Evolutionary conservation across 2,888 invertebrate species (phyloP), one percentile per base, ranked within the genome.

Genomic region (Tetragonula carbonaria): DNA sequence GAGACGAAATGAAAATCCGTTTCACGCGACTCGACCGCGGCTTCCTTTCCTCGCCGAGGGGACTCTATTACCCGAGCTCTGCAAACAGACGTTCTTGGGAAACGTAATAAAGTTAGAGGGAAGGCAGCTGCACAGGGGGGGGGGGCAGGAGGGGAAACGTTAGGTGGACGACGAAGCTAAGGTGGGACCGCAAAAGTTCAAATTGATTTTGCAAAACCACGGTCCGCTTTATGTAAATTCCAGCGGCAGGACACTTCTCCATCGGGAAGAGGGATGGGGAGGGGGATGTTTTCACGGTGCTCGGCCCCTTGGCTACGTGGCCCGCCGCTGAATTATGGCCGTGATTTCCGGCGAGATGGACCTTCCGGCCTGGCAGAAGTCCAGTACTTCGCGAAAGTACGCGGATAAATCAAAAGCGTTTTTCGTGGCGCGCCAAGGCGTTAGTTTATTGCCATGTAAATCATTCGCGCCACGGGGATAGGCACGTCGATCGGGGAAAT

Each of bases 291-390:
- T 84, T 83, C 89, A 82, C 53, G 81, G 72, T 71, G 50, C 75
- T 76, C 74, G 33, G 76, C 13, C 38, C 11, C 23, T 16, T 66
- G 68, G 71, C 76, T 81, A 57, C 80, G 63, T 62, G 76, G 68
- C 51, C 33, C 72, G 45, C 28, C 72, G 53, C 85, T 90, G 92
- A 92, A 88, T 91, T 92, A 92, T 90, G 78, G 74, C 84, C 86
- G 86, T 87, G 90, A 92, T 92, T 91, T 92, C 92, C 92, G 91
- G 87, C 87, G 86, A 89, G 91, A 90, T 91, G 91, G 92, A 92
- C 92, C 91, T 91, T 92, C 91, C 92, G 88, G 86, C 68, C 88
- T 91, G 90, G 88, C 89, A 87, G 74, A 74, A 82, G 87, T 91
- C 91, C 91, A 91, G 90, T 85, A 82, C 87, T 80, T 84, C 62